Percentiles rank a stretch among this genome's conserved stretches.
Conservation (phyloP, 2,797 vertebrate species). For the Xyrichtys novacula region DNA sequence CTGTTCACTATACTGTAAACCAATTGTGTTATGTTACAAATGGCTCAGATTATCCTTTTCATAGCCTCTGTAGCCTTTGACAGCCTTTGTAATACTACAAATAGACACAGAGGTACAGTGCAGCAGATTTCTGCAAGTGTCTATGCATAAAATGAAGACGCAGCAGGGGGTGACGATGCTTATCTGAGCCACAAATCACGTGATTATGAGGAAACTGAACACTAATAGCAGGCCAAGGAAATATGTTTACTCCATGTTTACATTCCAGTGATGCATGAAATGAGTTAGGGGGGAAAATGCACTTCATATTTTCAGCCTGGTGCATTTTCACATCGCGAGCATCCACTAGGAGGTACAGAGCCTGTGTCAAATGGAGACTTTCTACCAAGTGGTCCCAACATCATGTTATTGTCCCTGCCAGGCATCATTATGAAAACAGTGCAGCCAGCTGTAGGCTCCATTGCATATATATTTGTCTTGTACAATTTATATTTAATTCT, state of each 20-base stretch:
- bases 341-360: constrained; percentile 71
- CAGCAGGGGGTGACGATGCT: constrained; percentile 72
- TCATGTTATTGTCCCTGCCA: constrained; percentile 71
- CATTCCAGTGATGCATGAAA: constrained; percentile 80
- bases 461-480: constrained; percentile 75
- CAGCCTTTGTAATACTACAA: constrained; percentile 51
- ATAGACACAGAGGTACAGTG: constrained; percentile 63
- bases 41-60: constrained; percentile 81
- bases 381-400: constrained; percentile 63
- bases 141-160: constrained; percentile 47
- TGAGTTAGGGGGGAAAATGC: constrained; percentile 62
- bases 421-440: constrained; percentile 69
- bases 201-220: constrained; percentile 77
- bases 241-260: constrained; percentile 86
- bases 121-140: constrained; percentile 55
- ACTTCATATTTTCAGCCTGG: constrained; percentile 64
- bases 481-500: constrained; percentile 82
- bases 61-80: constrained; percentile 67
- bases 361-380: constrained; percentile 66
- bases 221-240: constrained; percentile 83
- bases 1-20: constrained; percentile 73
- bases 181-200: constrained; percentile 78
- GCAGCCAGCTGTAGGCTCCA: constrained; percentile 64
- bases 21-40: constrained; percentile 78
- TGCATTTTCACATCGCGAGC: constrained; percentile 66